A percentile compares a stretch with the other conserved stretches of the same genome.
phyloP scores from a whole-genome alignment of 2,113 vertebrate species.

The human (Homo sapiens) region GRCh38 chr16:30050001-30050500 shows the following conservation, averaged over 20 bases:
- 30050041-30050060: constrained; percentile 41
- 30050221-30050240: neutral
- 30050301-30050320: too few species aligned
- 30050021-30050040: neutral
- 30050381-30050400: too few species aligned
- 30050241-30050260: neutral
- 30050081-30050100: constrained; percentile 6
- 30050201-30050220: neutral
- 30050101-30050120: neutral
- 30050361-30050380: too few species aligned
- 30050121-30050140: constrained; percentile 41
- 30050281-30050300: too few species aligned
- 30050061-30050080: constrained; percentile 42
- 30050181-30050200: neutral
- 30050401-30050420: too few species aligned
- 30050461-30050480: too few species aligned
- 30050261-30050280: too few species aligned
- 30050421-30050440: too few species aligned
- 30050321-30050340: too few species aligned
- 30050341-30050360: too few species aligned
- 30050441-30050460: too few species aligned
- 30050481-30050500: too few species aligned
- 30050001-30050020: neutral
- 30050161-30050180: neutral
- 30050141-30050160: constrained; percentile 38